A percentile compares a stretch with the other conserved stretches of the same genome.
Conservation (phyloP, 1,140 invertebrate species). For the Forficula auricularia region DNA sequence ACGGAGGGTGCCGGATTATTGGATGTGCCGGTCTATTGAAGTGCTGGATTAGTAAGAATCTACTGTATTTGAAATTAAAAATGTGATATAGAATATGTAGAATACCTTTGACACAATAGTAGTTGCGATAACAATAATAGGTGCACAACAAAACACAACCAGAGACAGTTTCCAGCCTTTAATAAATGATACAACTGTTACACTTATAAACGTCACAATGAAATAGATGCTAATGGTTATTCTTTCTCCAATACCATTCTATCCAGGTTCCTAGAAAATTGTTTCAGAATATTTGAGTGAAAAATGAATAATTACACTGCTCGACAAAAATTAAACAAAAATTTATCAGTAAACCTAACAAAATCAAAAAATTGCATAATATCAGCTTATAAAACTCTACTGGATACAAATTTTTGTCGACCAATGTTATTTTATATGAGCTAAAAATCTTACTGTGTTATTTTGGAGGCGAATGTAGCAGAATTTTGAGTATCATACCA, state of each 20-base stretch:
- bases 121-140: slow-evolving; percentile 49
- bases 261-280: slow-evolving; percentile 74
- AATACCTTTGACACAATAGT: slow-evolving; percentile 43
- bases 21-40: no score
- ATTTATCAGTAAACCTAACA: no score
- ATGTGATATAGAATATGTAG: no score
- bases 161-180: slow-evolving; percentile 82
- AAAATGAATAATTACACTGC: no score
- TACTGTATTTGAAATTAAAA: no score
- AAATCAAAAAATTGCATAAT: no score
- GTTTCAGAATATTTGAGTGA: slow-evolving; percentile 31
- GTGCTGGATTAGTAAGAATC: no score
- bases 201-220: slow-evolving; percentile 55
- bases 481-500: slow-evolving; percentile 81
- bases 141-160: slow-evolving; percentile 65
- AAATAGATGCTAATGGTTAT: slow-evolving; percentile 64
- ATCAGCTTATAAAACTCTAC: no score
- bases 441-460: slow-evolving; percentile 60
- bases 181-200: slow-evolving; percentile 59
- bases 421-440: neutral
- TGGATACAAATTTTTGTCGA: no score
- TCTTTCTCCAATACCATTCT: slow-evolving; percentile 93
- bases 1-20: no score
- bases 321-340: no score
- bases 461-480: slow-evolving; percentile 71